phyloP scores from a whole-genome alignment of 2,113 vertebrate species.

The Caracal caracal region DNA sequence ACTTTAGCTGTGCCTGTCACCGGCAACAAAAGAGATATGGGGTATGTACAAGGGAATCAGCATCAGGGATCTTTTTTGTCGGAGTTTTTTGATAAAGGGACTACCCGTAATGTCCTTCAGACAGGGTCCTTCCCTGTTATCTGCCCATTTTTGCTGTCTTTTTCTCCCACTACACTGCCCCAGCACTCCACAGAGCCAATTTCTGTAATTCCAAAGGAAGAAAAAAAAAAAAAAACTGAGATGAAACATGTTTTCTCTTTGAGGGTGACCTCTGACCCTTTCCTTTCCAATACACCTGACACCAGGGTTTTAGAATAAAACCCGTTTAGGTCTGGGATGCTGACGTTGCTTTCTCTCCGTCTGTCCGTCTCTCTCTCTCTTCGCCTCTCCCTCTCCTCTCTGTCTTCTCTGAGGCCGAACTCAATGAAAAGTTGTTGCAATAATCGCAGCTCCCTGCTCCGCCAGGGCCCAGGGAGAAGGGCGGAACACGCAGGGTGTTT shows the following conservation, averaged over 20 bases:
- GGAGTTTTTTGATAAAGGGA: neutral
- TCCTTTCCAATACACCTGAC: conserved; percentile 74
- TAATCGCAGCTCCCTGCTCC: conserved; percentile 19
- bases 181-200: neutral
- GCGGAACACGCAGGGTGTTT: conserved; percentile 85
- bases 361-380: no score
- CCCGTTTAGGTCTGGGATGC: neutral
- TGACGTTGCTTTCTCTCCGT: neutral
- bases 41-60: neutral
- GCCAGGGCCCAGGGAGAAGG: conserved; percentile 71
- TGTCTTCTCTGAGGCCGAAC: conserved; percentile 12
- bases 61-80: neutral
- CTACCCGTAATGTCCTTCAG: neutral
- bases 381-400: neutral
- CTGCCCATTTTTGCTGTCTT: neutral
- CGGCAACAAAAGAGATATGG: neutral
- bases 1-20: neutral
- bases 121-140: neutral
- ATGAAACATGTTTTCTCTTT: conserved; percentile 59
- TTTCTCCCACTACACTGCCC: neutral
- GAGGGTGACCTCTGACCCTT: conserved; percentile 66
- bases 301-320: conserved; percentile 14
- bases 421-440: conserved; percentile 70
- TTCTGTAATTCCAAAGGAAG: neutral
- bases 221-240: conserved; percentile 37